These are phyloP conservation scores for Drosophila recens DNA, from an alignment of 2,888 invertebrate species.

Conservation along the genomic window DNA sequence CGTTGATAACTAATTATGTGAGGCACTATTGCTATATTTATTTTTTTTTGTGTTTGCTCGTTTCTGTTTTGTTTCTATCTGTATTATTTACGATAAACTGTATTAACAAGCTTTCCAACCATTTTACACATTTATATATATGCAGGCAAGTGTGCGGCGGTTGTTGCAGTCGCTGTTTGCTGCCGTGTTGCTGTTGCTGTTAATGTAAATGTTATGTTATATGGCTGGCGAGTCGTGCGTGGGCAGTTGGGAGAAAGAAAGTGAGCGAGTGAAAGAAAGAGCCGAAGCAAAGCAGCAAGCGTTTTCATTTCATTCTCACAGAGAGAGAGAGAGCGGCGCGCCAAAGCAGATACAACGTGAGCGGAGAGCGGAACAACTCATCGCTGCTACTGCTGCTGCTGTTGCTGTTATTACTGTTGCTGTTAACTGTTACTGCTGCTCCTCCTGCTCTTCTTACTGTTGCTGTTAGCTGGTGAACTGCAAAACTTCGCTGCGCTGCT, in stretches of 20 bases:
- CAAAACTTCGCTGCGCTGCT: slow-evolving; percentile 51
- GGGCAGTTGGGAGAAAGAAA: slow-evolving; percentile 52
- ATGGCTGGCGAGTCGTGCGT: slow-evolving; percentile 56
- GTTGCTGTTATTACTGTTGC: slow-evolving; percentile 55
- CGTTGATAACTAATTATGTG: slow-evolving; percentile 14
- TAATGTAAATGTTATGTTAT: slow-evolving; percentile 59
- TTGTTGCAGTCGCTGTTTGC: slow-evolving; percentile 71
- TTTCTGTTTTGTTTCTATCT: slow-evolving; percentile 52
- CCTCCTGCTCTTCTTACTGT: slow-evolving; percentile 33
- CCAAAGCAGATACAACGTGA: slow-evolving; percentile 36
- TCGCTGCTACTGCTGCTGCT: slow-evolving; percentile 48
- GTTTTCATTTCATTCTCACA: slow-evolving; percentile 20
- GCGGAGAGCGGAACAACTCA: slow-evolving; percentile 64
- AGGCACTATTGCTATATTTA: slow-evolving; percentile 4
- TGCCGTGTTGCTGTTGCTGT: slow-evolving; percentile 37
- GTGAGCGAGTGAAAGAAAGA: slow-evolving; percentile 46
- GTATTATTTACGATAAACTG: slow-evolving; percentile 55
- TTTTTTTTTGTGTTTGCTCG: slow-evolving; percentile 33
- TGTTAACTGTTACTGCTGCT: slow-evolving; percentile 39
- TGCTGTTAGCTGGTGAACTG: slow-evolving; percentile 51
- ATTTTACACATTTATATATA: slow-evolving; percentile 79
- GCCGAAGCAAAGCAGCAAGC: slow-evolving; percentile 49
- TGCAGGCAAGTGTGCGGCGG: slow-evolving; percentile 80
- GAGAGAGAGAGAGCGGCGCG: slow-evolving; percentile 47
- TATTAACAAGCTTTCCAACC: slow-evolving; percentile 77